Evolutionary conservation across 2,797 vertebrate genomes (phyloP).

Genomic region (Phataginus tetradactyla): DNA sequence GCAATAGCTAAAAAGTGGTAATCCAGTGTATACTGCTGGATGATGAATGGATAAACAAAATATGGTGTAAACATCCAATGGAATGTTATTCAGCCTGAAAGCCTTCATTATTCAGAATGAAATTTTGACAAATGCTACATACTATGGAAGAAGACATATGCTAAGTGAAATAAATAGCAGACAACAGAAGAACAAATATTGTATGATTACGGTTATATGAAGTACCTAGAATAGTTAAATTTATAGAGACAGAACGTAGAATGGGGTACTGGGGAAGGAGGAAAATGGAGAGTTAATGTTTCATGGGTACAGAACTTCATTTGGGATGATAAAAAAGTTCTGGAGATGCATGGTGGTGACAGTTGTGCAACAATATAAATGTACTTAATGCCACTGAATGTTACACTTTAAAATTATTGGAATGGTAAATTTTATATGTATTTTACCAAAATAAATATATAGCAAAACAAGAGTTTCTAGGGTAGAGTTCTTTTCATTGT

Average conservation of each 20-base stretch:
- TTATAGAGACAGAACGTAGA: neutral
- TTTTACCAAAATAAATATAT: neutral
- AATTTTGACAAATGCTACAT: neutral
- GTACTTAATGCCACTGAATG: neutral
- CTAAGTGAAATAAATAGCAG: neutral
- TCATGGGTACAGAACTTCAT: neutral
- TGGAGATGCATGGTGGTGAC: neutral
- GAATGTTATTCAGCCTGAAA: neutral
- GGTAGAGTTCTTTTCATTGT: neutral
- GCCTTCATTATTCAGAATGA: neutral
- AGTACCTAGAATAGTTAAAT: neutral
- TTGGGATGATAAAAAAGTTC: neutral
- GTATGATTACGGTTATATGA: neutral
- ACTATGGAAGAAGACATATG: neutral
- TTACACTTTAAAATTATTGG: neutral
- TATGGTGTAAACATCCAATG: neutral
- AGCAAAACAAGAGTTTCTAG: neutral
- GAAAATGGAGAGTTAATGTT: neutral
- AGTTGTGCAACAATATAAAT: neutral
- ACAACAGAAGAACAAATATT: neutral
- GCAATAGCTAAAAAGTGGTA: neutral
- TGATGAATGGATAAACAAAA: neutral
- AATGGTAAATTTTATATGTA: neutral
- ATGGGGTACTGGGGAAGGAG: neutral
- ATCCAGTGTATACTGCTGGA: neutral